Base-by-base conservation (phyloP, 2,113 vertebrate species). In the Centropristis striata region DNA sequence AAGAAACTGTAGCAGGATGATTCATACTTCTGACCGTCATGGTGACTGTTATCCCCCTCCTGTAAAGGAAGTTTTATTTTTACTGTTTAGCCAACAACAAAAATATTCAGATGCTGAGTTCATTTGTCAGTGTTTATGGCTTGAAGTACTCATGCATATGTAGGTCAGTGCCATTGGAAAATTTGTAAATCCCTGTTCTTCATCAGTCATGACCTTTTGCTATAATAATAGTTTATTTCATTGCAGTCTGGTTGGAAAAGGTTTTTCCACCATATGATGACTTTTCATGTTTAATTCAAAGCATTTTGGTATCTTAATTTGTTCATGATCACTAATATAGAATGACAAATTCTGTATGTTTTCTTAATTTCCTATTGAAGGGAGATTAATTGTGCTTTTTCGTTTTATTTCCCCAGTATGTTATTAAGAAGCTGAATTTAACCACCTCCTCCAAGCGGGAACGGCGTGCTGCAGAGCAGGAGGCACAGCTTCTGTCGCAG, bases 381-480 rank as follows among this genome's bases (percentile, higher is more conserved):
- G 4, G 21, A 28, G 4, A 54, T 27, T 80, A 14, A 55, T 1
- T 28, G 6, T 53, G 11, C 0, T 6, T 20, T 23, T 55, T 58
- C 18, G 14, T 20, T 71, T 36, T 58, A 4, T 21, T 54, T 15
- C 32, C 0, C 4, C 88, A 99, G 98, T 99, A 97, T 76, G 98
- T 99, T 78, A 97, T 99, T 78, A 99, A 99, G 90, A 99, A 96
- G 85, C 88, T 99, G 84, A 99, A 98, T 88, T 94, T 99, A 51
- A 95, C 90, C 87, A 96, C 94, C 39, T 97, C 95, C 20, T 96
- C 98, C 20, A 96, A 86, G 59, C 92, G 96, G 0, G 98, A 99
- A 87, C 95, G 97, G 12, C 95, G 89, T 55, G 93, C 97, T 20
- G 98, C 98, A 0, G 97, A 99, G 80, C 98, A 99, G 85, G 98